phyloP scores from a whole-genome alignment of 2,888 invertebrate genomes.

The Phlogophora meticulosa region DNA sequence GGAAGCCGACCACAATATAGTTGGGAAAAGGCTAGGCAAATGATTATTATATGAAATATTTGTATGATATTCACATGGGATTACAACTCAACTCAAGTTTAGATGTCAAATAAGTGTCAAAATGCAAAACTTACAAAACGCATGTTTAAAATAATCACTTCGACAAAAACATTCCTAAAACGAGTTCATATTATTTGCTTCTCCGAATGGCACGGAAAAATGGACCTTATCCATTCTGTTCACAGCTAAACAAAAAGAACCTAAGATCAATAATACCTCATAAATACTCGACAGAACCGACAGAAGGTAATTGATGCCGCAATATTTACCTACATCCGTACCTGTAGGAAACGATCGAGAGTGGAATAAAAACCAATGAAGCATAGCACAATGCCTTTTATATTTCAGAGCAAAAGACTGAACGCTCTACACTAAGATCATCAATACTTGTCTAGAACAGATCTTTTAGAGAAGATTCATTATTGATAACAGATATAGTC shows the following conservation, averaged over 20 bases:
- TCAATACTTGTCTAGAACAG: constrained; percentile 52
- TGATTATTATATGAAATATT: too few species aligned
- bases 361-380: constrained; percentile 18
- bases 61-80: too few species aligned
- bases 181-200: constrained; percentile 2
- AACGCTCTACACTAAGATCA: constrained; percentile 15
- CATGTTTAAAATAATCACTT: too few species aligned
- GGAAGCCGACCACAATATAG: too few species aligned
- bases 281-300: constrained; percentile 19
- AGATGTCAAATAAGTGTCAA: too few species aligned
- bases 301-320: neutral
- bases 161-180: neutral
- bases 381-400: constrained; percentile 3
- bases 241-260: neutral
- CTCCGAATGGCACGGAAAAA: constrained; percentile 1
- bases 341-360: neutral
- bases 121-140: too few species aligned
- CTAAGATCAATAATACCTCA: constrained; percentile 10
- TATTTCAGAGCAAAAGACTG: constrained; percentile 24
- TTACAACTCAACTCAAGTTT: too few species aligned
- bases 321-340: neutral
- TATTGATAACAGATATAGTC: constrained; percentile 24
- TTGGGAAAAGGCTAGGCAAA: too few species aligned
- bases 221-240: neutral
- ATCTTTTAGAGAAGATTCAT: constrained; percentile 21